A percentile compares a stretch with the other conserved stretches of the same genome.
Evolutionary conservation across 2,888 invertebrate species (phyloP).

Genomic region (Machimus rusticus): DNA sequence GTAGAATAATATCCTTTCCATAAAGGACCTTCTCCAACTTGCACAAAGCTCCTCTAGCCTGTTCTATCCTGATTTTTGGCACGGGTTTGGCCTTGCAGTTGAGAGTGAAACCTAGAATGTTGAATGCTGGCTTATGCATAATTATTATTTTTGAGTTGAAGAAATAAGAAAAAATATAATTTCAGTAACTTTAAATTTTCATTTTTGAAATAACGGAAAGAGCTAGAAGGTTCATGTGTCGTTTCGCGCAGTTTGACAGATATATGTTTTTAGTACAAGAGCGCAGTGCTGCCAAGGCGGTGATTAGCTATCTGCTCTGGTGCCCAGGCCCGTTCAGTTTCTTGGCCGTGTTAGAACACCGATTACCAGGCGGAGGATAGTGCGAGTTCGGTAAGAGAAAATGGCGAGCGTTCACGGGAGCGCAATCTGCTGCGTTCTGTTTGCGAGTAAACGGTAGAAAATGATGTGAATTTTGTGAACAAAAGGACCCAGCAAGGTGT

Average conservation of each 20-base stretch:
- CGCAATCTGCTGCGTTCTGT: slow-evolving; percentile 35
- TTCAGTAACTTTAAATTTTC: no score
- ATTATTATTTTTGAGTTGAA: no score
- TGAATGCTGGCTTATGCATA: no score
- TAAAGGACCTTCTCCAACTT: no score
- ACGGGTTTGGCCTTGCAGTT: no score
- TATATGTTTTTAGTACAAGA: neutral
- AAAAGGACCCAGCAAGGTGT: neutral
- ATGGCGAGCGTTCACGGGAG: slow-evolving; percentile 41
- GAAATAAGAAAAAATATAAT: no score
- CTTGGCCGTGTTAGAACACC: neutral
- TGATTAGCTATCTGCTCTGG: neutral
- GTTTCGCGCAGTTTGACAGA: neutral
- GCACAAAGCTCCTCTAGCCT: no score
- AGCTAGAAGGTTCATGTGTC: neutral
- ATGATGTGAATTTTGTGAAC: slow-evolving; percentile 20
- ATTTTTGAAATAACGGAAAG: no score
- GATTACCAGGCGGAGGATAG: neutral
- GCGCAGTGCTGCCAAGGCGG: neutral
- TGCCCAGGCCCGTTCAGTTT: neutral
- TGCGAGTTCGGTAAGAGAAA: slow-evolving; percentile 32
- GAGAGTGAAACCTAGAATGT: no score
- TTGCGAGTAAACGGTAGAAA: slow-evolving; percentile 43
- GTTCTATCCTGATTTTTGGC: no score
- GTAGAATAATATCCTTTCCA: no score